Evolutionary conservation across 2,797 vertebrate species (phyloP).

Genomic region (Acanthopagrus latus): DNA sequence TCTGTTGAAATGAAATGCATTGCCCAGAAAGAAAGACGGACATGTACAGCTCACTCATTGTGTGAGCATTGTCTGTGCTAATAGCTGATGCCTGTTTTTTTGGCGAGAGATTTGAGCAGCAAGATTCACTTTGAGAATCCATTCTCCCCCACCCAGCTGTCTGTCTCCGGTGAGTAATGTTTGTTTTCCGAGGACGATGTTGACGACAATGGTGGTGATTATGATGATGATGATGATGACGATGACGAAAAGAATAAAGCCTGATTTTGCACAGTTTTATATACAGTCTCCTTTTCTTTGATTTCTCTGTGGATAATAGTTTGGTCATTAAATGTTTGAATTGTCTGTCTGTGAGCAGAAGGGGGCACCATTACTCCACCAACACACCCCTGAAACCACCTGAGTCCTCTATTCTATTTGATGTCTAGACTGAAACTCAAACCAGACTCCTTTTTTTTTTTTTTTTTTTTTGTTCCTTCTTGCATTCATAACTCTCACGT

Average conservation of each 20-base stretch:
- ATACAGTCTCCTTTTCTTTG: slow-evolving; percentile 64
- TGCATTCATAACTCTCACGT: background rate
- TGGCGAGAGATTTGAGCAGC: slow-evolving; percentile 50
- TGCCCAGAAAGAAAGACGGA: slow-evolving; percentile 59
- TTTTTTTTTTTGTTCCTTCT: too few relatives aligned
- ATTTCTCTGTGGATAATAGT: slow-evolving; percentile 31
- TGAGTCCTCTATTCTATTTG: slow-evolving; percentile 6
- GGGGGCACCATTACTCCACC: slow-evolving; percentile 73
- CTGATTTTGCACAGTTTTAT: slow-evolving; percentile 89
- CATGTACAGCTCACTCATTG: slow-evolving; percentile 55
- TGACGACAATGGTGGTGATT: slow-evolving; percentile 70
- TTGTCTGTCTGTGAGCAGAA: slow-evolving; percentile 51
- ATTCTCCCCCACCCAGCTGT: slow-evolving; percentile 50
- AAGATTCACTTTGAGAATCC: slow-evolving; percentile 60
- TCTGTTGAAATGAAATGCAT: slow-evolving; percentile 51
- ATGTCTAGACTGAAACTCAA: slow-evolving; percentile 17
- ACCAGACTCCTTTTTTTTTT: background rate
- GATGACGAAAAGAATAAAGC: slow-evolving; percentile 80
- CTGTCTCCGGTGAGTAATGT: slow-evolving; percentile 66
- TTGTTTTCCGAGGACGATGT: slow-evolving; percentile 65
- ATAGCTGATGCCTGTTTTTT: slow-evolving; percentile 68
- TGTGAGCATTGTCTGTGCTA: slow-evolving; percentile 54
- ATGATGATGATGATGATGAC: slow-evolving; percentile 53
- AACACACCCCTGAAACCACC: background rate
- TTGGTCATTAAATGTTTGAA: slow-evolving; percentile 14